Conservation (phyloP, 2,113 vertebrate genomes). For the Bubo scandiacus region DNA sequence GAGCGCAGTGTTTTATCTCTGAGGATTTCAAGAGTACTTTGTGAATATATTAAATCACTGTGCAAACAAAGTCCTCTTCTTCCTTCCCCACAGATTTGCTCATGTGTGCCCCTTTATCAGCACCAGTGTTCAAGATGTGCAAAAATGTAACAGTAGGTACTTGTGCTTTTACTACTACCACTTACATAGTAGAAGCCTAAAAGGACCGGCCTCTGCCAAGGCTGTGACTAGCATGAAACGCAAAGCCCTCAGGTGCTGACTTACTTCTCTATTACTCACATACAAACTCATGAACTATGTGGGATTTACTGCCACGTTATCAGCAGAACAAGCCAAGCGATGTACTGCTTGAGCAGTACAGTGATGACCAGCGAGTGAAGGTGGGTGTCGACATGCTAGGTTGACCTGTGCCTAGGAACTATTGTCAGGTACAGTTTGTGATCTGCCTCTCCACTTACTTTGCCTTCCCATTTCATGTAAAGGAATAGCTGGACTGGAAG, state of each 20-base stretch:
- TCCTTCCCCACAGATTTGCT: not conserved
- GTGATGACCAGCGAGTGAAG: not conserved
- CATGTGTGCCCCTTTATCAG: not conserved
- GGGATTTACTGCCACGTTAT: not conserved
- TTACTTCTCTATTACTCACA: not conserved
- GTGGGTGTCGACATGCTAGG: not conserved
- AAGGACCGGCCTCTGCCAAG: not conserved
- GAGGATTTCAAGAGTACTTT: not conserved
- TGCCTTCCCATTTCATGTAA: not conserved
- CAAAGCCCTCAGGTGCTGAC: not conserved
- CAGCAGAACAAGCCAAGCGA: not conserved
- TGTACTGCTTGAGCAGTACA: not conserved
- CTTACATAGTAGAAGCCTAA: not conserved
- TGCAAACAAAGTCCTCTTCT: not conserved
- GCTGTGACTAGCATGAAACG: not conserved
- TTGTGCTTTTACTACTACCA: not conserved
- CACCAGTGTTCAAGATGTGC: not conserved
- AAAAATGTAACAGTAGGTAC: not conserved
- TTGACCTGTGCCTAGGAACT: not conserved
- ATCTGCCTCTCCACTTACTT: not conserved
- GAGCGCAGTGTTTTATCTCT: not conserved
- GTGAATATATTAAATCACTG: not conserved
- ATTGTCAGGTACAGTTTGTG: not conserved
- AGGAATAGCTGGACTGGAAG: not conserved
- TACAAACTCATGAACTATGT: not conserved